Percentiles rank a stretch among this genome's conserved stretches.
Evolutionary conservation across 1,140 invertebrate genomes (phyloP).

Genomic region (Sweltsa coloradensis): DNA sequence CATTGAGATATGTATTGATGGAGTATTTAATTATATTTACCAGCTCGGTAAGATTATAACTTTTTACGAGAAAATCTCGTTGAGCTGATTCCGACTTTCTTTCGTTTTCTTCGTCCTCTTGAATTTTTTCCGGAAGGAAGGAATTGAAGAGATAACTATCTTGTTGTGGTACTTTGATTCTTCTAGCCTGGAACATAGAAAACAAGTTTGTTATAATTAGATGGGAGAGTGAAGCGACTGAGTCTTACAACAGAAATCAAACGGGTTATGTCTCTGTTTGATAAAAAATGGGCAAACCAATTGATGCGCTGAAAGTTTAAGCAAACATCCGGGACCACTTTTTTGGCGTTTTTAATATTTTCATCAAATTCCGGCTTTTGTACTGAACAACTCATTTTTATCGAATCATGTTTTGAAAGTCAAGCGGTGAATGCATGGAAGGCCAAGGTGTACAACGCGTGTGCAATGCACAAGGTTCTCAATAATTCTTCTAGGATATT

Average conservation of each 20-base stretch:
- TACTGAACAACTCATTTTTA: no score
- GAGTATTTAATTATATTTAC: constrained; percentile 28
- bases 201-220: background rate
- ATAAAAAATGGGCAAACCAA: no score
- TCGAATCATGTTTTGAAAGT: no score
- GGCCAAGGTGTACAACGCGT: no score
- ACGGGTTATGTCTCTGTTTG: background rate
- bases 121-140: constrained; percentile 46
- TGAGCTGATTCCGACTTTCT: constrained; percentile 41
- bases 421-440: no score
- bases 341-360: no score
- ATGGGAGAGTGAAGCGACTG: background rate
- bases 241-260: background rate
- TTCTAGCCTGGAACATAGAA: background rate
- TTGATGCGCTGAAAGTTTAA: no score
- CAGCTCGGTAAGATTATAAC: constrained; percentile 46
- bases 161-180: background rate
- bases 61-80: constrained; percentile 46
- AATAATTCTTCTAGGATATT: no score
- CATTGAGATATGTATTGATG: no score
- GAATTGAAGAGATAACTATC: constrained; percentile 23
- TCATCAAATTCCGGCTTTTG: no score
- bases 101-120: constrained; percentile 48
- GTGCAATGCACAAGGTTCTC: no score
- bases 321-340: no score